phyloP scores from a whole-genome alignment of 2,113 vertebrate genomes.

The Athene noctua region DNA sequence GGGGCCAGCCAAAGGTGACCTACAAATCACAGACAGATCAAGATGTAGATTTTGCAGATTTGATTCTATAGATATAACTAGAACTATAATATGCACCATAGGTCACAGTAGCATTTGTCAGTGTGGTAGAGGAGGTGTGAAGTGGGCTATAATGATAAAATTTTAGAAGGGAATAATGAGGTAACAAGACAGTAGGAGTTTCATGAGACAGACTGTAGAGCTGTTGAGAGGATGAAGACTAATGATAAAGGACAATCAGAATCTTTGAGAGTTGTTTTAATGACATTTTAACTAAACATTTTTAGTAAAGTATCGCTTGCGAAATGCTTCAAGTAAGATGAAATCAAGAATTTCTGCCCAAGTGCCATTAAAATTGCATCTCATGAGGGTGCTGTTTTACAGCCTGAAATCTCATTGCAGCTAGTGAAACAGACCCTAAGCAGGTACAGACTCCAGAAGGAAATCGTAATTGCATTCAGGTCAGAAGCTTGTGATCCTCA shows the following conservation, averaged over 20 bases:
- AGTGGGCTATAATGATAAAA: conserved; percentile 10
- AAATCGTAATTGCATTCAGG: background rate
- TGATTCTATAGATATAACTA: background rate
- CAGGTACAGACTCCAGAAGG: background rate
- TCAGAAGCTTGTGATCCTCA: background rate
- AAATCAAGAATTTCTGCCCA: background rate
- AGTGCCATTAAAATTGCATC: background rate
- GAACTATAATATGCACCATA: background rate
- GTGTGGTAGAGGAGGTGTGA: conserved; percentile 34
- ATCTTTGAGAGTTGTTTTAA: background rate
- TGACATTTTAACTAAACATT: background rate
- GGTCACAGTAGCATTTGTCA: conserved; percentile 21
- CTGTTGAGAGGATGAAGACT: background rate
- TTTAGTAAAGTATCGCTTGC: background rate
- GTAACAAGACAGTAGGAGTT: conserved; percentile 33
- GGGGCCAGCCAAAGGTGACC: background rate
- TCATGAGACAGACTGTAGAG: background rate
- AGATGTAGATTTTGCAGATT: background rate
- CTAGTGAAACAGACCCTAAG: background rate
- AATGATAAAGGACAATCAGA: background rate
- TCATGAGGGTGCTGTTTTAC: background rate
- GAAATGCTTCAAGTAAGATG: background rate
- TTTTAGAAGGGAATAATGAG: conserved; percentile 23
- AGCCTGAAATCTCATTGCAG: background rate
- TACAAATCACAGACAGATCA: background rate